Percentiles rank a stretch among this genome's conserved stretches.
Conservation (phyloP, 2,113 vertebrate genomes). For the cattle (Bos taurus) region ARS-UCD2.0 NC_037334.1:1090001-1090500, state of each 20-base stretch:
- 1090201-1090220: neutral
- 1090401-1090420: neutral
- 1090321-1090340: no score
- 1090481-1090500: neutral
- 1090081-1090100: neutral
- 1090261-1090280: rapidly evolving
- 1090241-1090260: neutral
- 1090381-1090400: neutral
- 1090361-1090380: neutral
- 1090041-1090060: neutral
- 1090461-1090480: neutral
- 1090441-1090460: neutral
- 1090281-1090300: neutral
- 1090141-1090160: neutral
- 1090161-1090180: neutral
- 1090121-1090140: neutral
- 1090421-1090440: neutral
- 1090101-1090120: neutral
- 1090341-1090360: neutral
- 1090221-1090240: neutral
- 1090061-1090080: neutral
- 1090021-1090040: neutral
- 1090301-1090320: neutral
- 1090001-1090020: neutral
- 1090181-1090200: neutral